Percentiles rank a stretch among this genome's conserved stretches.
Conservation (phyloP, 2,113 vertebrate genomes). For the Ciconia boyciana region DNA sequence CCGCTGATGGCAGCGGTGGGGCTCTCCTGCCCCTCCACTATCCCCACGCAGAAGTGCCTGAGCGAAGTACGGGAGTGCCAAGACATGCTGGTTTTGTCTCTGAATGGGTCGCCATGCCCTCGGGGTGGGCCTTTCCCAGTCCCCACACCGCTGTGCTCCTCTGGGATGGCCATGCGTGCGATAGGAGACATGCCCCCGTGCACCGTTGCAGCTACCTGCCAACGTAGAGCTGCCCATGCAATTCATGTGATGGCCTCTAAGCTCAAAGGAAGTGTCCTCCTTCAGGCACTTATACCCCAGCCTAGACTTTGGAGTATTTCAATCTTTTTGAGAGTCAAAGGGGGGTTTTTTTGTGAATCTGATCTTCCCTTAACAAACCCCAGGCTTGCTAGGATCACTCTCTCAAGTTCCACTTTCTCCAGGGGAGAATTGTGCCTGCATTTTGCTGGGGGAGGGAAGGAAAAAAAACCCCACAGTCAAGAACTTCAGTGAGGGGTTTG, state of each 20-base stretch:
- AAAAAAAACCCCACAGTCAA: no score
- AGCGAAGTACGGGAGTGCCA: background rate
- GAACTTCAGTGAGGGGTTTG: background rate
- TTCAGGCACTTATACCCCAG: fast-evolving
- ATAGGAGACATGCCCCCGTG: background rate
- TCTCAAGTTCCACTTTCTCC: background rate
- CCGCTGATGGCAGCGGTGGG: fast-evolving
- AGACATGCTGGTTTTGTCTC: background rate
- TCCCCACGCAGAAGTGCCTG: background rate
- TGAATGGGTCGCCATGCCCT: background rate
- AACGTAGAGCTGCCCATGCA: background rate
- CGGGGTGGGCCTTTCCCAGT: background rate
- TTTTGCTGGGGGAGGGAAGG: background rate
- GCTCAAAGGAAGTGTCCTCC: background rate
- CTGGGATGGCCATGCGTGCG: fast-evolving
- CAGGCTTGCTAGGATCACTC: background rate
- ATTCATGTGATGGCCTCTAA: fast-evolving
- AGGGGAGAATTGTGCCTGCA: background rate
- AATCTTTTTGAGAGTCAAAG: background rate
- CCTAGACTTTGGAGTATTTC: background rate
- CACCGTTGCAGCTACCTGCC: fast-evolving
- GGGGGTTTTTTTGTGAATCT: background rate
- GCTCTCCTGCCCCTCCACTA: background rate
- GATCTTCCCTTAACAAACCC: background rate
- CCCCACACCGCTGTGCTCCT: background rate